These are phyloP conservation scores for Tetranychus piercei DNA, from an alignment of 2,888 invertebrate species.

Conservation along the genomic window DNA sequence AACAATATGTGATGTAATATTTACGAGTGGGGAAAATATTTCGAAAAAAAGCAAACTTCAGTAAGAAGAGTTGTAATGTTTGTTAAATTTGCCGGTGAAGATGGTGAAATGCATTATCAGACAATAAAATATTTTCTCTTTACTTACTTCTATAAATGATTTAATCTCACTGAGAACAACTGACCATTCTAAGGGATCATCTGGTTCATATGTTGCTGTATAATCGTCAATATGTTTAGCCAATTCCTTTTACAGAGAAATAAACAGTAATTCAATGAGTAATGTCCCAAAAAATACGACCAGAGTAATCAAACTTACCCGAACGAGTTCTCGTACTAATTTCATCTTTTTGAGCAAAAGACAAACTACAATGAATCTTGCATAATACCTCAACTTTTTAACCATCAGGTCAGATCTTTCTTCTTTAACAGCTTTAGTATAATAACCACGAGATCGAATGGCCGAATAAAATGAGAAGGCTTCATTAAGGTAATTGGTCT, in stretches of 20 bases:
- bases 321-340: constrained; percentile 69
- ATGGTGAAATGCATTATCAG: no score
- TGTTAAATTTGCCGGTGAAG: no score
- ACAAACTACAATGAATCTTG: constrained; percentile 87
- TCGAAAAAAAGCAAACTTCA: no score
- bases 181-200: constrained; percentile 88
- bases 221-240: constrained; percentile 87
- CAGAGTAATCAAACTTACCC: constrained; percentile 34
- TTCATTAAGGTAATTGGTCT: constrained; percentile 85
- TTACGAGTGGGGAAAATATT: background rate
- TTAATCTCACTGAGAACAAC: constrained; percentile 82
- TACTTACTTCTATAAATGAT: constrained; percentile 53
- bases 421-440: constrained; percentile 77
- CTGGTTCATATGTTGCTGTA: constrained; percentile 85
- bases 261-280: constrained; percentile 14
- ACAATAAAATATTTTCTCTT: no score
- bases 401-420: constrained; percentile 86
- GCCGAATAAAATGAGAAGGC: constrained; percentile 91
- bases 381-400: constrained; percentile 80
- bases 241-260: constrained; percentile 44
- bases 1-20: no score
- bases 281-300: background rate
- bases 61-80: no score
- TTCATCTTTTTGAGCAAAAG: constrained; percentile 79
- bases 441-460: constrained; percentile 77